Conservation (phyloP, 2,797 vertebrate species). For the Paramormyrops hopkinsi region DNA sequence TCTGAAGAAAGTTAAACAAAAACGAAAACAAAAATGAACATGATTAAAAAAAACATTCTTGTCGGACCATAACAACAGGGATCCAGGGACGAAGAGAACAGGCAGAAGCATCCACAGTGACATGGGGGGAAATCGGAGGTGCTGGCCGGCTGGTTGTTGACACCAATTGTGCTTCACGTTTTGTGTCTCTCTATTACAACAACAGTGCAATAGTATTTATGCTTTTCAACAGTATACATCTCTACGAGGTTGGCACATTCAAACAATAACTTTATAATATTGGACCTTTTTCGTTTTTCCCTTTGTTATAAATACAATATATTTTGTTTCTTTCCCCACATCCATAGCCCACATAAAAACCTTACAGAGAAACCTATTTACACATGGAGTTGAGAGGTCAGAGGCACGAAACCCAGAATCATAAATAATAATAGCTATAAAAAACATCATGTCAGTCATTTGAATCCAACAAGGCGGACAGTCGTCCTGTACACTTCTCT, state of each 20-base stretch:
- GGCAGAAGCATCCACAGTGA: constrained; percentile 31
- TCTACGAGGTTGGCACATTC: constrained; percentile 73
- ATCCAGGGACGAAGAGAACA: constrained; percentile 29
- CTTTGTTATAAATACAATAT: constrained; percentile 72
- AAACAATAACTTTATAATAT: constrained; percentile 61
- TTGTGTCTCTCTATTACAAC: constrained; percentile 61
- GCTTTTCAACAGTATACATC: constrained; percentile 58
- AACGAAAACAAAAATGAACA: constrained; percentile 37
- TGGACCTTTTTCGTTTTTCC: constrained; percentile 34
- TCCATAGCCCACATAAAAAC: constrained; percentile 63
- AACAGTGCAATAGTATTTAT: constrained; percentile 66
- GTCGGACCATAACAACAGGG: constrained; percentile 45
- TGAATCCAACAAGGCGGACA: constrained; percentile 46
- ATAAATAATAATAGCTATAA: constrained; percentile 63
- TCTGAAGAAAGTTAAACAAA: constrained; percentile 38
- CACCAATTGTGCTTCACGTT: constrained; percentile 65
- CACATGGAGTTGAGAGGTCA: constrained; percentile 49
- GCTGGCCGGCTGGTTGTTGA: constrained; percentile 41
- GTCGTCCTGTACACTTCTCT: constrained; percentile 39
- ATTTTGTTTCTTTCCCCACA: constrained; percentile 58
- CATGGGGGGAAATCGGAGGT: constrained; percentile 35
- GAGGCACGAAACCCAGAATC: constrained; percentile 45
- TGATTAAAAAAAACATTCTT: constrained; percentile 50
- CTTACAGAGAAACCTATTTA: constrained; percentile 68
- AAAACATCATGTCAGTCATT: constrained; percentile 41